Conservation (phyloP, 2,797 vertebrate genomes). For the Gambelia wislizenii region DNA sequence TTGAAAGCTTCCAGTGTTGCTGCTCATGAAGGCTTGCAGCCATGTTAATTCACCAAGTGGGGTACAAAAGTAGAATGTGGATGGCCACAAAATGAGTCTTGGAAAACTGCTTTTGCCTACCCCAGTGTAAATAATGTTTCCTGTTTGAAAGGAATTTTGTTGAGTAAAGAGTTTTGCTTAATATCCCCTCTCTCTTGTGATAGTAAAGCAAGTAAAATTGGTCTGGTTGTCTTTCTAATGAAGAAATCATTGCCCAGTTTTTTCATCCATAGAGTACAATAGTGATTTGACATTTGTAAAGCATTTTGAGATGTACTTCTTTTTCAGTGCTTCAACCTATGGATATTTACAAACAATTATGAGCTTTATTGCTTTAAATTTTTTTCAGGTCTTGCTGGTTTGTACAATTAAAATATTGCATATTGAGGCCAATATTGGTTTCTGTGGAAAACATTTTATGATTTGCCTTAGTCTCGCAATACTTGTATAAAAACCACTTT, state of each 20-base stretch:
- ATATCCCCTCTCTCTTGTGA: background rate
- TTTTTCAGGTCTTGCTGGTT: background rate
- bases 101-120: too few relatives aligned
- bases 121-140: background rate
- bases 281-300: background rate
- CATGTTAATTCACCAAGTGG: too few relatives aligned
- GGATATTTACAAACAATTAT: slow-evolving; percentile 7
- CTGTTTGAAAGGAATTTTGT: too few relatives aligned
- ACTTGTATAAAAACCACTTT: background rate
- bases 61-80: too few relatives aligned
- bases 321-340: background rate
- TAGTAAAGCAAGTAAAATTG: background rate
- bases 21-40: too few relatives aligned
- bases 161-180: background rate
- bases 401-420: background rate
- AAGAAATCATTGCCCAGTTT: background rate
- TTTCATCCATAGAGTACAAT: background rate
- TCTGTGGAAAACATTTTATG: background rate
- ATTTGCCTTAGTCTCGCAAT: background rate
- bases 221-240: slow-evolving; percentile 21
- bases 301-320: background rate
- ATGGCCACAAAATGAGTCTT: too few relatives aligned
- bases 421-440: background rate
- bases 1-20: too few relatives aligned
- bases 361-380: background rate